Percentiles rank a stretch among this genome's conserved stretches.
phyloP scores from a whole-genome alignment of 2,888 invertebrate genomes.

The Stenichneumon culpator region DNA sequence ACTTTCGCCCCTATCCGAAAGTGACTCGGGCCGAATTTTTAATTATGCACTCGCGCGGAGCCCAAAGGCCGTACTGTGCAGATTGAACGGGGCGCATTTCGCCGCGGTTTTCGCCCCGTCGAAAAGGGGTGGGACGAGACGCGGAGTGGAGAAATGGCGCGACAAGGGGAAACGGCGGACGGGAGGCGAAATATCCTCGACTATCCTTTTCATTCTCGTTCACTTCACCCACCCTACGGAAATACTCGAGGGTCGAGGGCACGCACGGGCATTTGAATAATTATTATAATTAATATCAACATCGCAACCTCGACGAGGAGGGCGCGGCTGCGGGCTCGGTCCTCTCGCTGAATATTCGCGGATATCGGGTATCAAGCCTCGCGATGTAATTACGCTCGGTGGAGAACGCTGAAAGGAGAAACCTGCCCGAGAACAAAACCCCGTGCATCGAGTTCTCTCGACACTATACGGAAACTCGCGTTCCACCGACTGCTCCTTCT shows the following conservation, averaged over 20 bases:
- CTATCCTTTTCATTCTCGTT: constrained; percentile 56
- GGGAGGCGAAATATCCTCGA: constrained; percentile 40
- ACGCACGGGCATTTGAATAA: constrained; percentile 63
- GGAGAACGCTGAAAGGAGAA: constrained; percentile 61
- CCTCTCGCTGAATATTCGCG: constrained; percentile 51
- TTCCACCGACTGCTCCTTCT: neutral
- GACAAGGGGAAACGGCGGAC: constrained; percentile 1
- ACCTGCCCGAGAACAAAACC: constrained; percentile 1
- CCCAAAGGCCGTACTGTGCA: too few species aligned
- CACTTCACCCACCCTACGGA: constrained; percentile 36
- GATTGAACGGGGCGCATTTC: neutral
- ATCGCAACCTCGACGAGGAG: constrained; percentile 27
- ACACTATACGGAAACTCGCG: neutral
- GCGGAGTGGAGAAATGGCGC: neutral
- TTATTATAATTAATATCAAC: constrained; percentile 67
- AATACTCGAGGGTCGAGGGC: constrained; percentile 41
- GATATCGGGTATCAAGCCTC: constrained; percentile 67
- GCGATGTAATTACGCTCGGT: constrained; percentile 69
- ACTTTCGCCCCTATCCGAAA: too few species aligned
- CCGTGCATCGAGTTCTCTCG: constrained; percentile 10
- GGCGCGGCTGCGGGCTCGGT: neutral
- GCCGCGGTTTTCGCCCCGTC: constrained; percentile 60
- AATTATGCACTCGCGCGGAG: neutral
- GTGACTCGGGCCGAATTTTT: neutral
- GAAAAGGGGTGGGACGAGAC: constrained; percentile 13